Evolutionary conservation across 2,113 vertebrate genomes (phyloP).

Genomic region (Pomatorhinus ruficollis): DNA sequence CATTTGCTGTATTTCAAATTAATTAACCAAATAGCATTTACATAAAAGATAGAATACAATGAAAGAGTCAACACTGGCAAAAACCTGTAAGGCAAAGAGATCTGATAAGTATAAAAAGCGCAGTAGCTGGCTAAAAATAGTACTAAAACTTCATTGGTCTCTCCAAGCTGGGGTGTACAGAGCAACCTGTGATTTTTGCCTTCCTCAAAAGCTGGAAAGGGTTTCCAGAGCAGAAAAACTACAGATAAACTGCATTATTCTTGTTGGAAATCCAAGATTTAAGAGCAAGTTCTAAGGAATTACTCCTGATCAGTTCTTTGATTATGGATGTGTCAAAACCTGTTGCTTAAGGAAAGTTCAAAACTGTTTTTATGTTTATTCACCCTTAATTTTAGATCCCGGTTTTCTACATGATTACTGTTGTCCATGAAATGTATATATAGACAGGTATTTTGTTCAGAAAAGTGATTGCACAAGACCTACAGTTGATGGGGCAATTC

Average conservation of each 20-base stretch:
- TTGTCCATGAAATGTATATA: background rate
- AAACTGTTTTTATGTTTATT: background rate
- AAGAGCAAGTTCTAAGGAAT: background rate
- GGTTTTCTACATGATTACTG: background rate
- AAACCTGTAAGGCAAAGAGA: background rate
- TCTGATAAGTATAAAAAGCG: background rate
- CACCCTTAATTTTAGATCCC: background rate
- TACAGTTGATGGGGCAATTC: background rate
- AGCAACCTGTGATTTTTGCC: background rate
- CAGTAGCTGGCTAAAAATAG: background rate
- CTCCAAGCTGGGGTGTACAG: background rate
- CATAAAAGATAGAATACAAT: background rate
- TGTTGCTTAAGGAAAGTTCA: background rate
- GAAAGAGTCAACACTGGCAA: background rate
- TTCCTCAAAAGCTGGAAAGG: background rate
- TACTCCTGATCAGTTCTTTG: background rate
- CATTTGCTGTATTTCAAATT: background rate
- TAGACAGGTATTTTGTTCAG: background rate
- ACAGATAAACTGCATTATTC: background rate
- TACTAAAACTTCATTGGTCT: background rate
- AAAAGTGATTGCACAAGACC: background rate
- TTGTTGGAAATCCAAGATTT: background rate
- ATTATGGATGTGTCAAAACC: background rate
- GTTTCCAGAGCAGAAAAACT: background rate
- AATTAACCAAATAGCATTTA: background rate